Evolutionary conservation across 1,140 invertebrate species (phyloP).

Genomic region (Cotesia typhae): DNA sequence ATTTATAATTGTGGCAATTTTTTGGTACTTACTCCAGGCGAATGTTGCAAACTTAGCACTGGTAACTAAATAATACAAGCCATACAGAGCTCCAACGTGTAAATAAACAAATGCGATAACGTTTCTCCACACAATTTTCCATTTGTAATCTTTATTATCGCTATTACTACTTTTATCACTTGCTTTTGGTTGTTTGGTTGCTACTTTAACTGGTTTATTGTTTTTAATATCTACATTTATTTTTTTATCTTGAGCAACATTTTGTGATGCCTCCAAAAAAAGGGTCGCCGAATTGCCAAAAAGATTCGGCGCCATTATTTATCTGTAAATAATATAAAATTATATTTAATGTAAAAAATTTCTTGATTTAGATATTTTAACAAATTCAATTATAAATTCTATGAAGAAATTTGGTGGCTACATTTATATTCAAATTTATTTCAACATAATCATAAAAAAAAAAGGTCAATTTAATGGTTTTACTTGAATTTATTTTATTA

Average conservation of each 20-base stretch:
- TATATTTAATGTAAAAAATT: neutral
- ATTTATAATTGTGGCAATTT: conserved; percentile 12
- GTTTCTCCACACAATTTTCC: conserved; percentile 78
- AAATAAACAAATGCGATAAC: conserved; percentile 74
- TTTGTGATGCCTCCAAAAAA: conserved; percentile 60
- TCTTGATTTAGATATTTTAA: neutral
- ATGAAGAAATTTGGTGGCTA: neutral
- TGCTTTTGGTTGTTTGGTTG: conserved; percentile 43
- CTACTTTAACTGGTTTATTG: conserved; percentile 29
- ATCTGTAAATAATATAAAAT: conserved; percentile 34
- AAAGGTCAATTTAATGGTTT: neutral
- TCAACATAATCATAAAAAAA: no score
- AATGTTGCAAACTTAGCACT: conserved; percentile 64
- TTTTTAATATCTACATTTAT: conserved; percentile 36
- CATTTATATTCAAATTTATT: neutral
- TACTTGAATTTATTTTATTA: neutral
- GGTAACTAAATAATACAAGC: conserved; percentile 69
- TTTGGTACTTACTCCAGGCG: conserved; percentile 67
- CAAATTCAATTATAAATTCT: neutral
- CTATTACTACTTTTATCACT: no score
- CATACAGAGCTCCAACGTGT: conserved; percentile 71
- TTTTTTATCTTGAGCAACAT: conserved; percentile 44
- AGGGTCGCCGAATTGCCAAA: conserved; percentile 62
- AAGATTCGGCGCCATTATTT: conserved; percentile 63
- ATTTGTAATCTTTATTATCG: conserved; percentile 59